Base-by-base conservation (phyloP, 2,888 invertebrate genomes). In the Unio pictorum region DNA sequence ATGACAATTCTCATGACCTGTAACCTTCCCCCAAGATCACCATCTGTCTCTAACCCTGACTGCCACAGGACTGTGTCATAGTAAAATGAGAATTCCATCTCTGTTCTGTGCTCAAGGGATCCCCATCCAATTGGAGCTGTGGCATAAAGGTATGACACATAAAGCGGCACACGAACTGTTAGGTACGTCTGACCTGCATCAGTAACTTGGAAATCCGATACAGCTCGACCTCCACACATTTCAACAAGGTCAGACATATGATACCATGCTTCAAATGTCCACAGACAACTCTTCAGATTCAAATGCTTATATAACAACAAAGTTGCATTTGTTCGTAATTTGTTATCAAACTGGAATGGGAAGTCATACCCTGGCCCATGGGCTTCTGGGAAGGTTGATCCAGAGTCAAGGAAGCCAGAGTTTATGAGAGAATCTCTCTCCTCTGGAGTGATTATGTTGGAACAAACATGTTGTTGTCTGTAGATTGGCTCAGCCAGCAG, bases 251-350 rank as follows among this genome's bases (percentile, higher is more conserved):
- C 89, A 2, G 89, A 84, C 88, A 91, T 89, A 71, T 89, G 86
- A 81, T 88, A 91, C 89, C 88, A 90, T 34, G 89, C 90, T 74
- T 88, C 87, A 78, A 91, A 91, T 55, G 79, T 86, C 91, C 91
- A 91, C 59, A 86, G 75, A 74, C 91, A 91, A 18, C 81, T 85
- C 69, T 89, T 88, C 65, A 90, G 79, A 75, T 90, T 83, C n/a
- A 91, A 81, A 71, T 91, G 89, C 61, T 84, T 81, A 78, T 91
- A 91, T 30, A 91, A 79, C 55, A 83, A 60, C 5, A 88, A 72
- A 1, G 87, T 84, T 28, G 83, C 76, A 54, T 82, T 76, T 54
- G 81, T 86, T 61, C 89, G 77, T 7, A 87, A 68, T 6, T 65
- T 72, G 0, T 70, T 62, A 71, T 88, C 86, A 81, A 87, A 86